Base-by-base conservation (phyloP, 2,113 vertebrate species). In the Bambusicola thoracicus region DNA sequence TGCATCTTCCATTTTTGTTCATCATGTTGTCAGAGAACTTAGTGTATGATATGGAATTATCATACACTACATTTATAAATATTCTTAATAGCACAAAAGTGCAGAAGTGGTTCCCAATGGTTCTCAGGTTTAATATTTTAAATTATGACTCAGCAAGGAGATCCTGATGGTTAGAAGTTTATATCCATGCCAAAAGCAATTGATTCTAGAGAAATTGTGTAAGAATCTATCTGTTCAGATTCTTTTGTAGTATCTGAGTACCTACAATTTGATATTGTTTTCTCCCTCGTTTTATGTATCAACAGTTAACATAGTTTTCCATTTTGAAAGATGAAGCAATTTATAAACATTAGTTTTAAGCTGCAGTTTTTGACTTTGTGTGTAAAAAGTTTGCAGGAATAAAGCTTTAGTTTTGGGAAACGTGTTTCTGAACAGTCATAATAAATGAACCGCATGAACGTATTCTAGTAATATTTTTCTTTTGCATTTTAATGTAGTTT, bases 1-100 rank as follows among this genome's bases (percentile, higher is more conserved):
- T 87, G 40, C 94, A 94, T 95, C 82, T 91, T 89, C 77, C 95
- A 95, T 91, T 95, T 96, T 92, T 87, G 79, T 95, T 95, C 69
- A 80, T 89, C 94, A 90, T 85, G 40, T 91, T 95, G 89, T 95
- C 85, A 83, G 76, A 95, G 85, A 93, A 88, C 40, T 25, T 43
- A 86, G 80, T 95, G 93, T 94, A 95, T 95, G 92, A 95, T 96
- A 55, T 1, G 18, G 8, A 2, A 3, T 80, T 96, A 93, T 96
- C 92, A 95, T 96, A 93, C 80, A 89, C 80, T 92, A 11, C 58
- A 32, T 61, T 68, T 63, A 53, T 69, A 70, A 93, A 63, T 74
- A n/a, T 56, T 91, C 46, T 56, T 63, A 29, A 8, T 62, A 82
- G 17, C 72, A 51, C 22, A 40, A 32, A 87, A 76, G 43, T 48